Percentiles rank a stretch among this genome's conserved stretches.
phyloP scores from a whole-genome alignment of 2,113 vertebrate genomes.

The Vimba vimba region DNA sequence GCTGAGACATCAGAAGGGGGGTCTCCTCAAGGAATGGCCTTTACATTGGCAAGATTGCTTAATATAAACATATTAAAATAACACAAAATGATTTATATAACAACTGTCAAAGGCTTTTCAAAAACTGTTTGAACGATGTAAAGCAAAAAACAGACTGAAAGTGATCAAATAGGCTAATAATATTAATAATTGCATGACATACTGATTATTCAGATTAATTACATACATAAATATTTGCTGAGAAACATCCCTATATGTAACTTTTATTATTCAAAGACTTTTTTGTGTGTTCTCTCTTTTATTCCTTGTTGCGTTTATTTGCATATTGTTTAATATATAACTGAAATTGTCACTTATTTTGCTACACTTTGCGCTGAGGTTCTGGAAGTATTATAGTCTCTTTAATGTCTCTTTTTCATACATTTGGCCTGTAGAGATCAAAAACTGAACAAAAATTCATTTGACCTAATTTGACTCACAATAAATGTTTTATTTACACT shows the following conservation, averaged over 20 bases:
- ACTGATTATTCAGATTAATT: no score
- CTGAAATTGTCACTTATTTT: not conserved
- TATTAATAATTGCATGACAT: not conserved
- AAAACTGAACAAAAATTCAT: not conserved
- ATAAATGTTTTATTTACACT: not conserved
- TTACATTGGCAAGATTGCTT: not conserved
- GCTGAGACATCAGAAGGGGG: not conserved
- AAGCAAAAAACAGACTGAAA: not conserved
- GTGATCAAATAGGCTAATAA: not conserved
- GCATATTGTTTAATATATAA: not conserved
- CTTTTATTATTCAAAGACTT: not conserved
- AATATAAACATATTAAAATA: conserved; percentile 3
- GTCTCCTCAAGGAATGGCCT: conserved; percentile 8
- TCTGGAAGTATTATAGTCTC: not conserved
- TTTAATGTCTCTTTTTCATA: not conserved
- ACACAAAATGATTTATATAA: not conserved
- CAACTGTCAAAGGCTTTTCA: not conserved
- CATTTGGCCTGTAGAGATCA: not conserved
- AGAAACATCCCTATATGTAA: no score
- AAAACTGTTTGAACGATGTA: not conserved
- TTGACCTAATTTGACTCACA: not conserved
- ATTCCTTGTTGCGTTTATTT: not conserved
- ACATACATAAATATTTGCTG: no score
- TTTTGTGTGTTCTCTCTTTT: not conserved
- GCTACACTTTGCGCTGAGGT: not conserved